These are phyloP conservation scores for Polietes domitor DNA, from an alignment of 2,888 invertebrate species.

Conservation along the genomic window DNA sequence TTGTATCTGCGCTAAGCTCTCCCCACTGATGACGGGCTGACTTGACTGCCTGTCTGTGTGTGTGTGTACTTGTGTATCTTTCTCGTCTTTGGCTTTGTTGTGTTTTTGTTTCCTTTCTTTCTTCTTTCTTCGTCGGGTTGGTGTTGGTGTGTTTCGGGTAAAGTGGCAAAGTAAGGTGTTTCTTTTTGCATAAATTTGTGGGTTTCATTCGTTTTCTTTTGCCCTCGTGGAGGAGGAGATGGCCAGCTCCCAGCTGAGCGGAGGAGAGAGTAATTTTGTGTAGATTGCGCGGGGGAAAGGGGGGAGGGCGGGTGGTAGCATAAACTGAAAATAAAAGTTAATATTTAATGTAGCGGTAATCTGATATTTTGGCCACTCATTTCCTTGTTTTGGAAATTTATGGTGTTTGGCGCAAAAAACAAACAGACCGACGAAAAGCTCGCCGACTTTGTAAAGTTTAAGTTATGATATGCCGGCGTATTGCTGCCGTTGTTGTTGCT, in stretches of 20 bases:
- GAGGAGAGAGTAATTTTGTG: background rate
- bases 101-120: background rate
- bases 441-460: background rate
- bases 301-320: background rate
- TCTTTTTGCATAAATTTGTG: conserved; percentile 33
- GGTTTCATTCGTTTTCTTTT: background rate
- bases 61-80: background rate
- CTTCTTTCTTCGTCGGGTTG: background rate
- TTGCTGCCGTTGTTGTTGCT: background rate
- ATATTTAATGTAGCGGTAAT: conserved; percentile 34
- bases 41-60: too few relatives aligned
- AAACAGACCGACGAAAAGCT: background rate
- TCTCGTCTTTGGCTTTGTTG: background rate
- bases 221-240: background rate
- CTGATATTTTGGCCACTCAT: conserved; percentile 39
- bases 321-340: conserved; percentile 36
- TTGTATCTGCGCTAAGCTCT: background rate
- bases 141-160: background rate
- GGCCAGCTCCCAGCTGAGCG: too few relatives aligned
- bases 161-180: conserved; percentile 32
- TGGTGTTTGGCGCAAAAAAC: conserved; percentile 20
- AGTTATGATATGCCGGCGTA: conserved; percentile 9
- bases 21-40: background rate
- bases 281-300: background rate
- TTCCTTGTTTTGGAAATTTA: conserved; percentile 38